A percentile compares a stretch with the other conserved stretches of the same genome.
Conservation (phyloP, 2,888 invertebrate species). For the Agrotis exclamationis region DNA sequence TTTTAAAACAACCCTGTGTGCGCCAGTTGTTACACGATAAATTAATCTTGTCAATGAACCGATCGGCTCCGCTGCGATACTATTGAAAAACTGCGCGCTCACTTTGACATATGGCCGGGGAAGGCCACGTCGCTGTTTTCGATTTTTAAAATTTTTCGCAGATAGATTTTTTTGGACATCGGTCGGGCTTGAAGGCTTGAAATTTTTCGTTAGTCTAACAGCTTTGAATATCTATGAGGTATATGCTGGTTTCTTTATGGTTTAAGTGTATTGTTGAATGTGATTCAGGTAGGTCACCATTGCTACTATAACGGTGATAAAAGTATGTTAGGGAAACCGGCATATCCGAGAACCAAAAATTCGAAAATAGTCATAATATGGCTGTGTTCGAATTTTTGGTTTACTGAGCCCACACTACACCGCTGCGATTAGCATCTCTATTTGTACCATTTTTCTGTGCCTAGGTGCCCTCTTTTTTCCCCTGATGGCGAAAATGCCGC, state of each 20-base stretch:
- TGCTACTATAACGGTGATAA: too few species aligned
- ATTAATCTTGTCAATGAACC: slow-evolving; percentile 83
- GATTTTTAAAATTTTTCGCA: slow-evolving; percentile 59
- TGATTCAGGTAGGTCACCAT: neutral
- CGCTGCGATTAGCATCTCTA: neutral
- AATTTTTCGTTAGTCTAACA: slow-evolving; percentile 24
- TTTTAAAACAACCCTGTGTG: slow-evolving; percentile 62
- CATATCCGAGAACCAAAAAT: too few species aligned
- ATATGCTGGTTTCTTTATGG: slow-evolving; percentile 15
- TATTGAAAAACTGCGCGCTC: slow-evolving; percentile 78
- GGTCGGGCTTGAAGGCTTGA: slow-evolving; percentile 21
- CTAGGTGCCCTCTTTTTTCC: neutral
- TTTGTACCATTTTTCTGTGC: neutral
- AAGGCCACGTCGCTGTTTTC: slow-evolving; percentile 60
- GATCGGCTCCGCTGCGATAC: slow-evolving; percentile 76
- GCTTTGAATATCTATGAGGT: slow-evolving; percentile 28
- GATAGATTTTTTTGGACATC: slow-evolving; percentile 46
- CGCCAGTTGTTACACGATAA: slow-evolving; percentile 85
- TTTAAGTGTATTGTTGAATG: neutral
- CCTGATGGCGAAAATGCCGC: neutral
- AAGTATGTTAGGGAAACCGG: too few species aligned
- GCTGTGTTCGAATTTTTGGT: too few species aligned
- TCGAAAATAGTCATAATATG: too few species aligned
- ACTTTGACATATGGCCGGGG: slow-evolving; percentile 74
- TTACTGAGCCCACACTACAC: too few species aligned